Percentiles rank a stretch among this genome's conserved stretches.
These are phyloP conservation scores for Andrena haemorrhoa DNA, from an alignment of 2,888 invertebrate genomes.

Conservation along the genomic window DNA sequence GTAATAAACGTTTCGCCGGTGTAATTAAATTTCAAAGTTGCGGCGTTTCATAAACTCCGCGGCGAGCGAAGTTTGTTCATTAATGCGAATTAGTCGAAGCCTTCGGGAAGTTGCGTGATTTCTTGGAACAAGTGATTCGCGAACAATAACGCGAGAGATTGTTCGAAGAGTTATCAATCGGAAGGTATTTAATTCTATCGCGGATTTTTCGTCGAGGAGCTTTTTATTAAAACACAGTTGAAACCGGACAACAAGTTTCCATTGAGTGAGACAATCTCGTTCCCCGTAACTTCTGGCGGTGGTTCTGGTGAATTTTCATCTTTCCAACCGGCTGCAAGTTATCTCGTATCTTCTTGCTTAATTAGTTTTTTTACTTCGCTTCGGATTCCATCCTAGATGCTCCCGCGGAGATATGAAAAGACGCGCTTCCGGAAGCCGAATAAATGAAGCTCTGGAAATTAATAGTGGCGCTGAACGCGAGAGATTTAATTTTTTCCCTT, in stretches of 20 bases:
- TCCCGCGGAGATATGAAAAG: conserved; percentile 32
- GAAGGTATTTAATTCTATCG: neutral
- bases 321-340: conserved; percentile 17
- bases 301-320: conserved; percentile 39
- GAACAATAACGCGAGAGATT: neutral
- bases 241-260: conserved; percentile 30
- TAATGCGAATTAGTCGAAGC: conserved; percentile 9
- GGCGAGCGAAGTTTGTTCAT: conserved; percentile 32
- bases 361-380: conserved; percentile 53
- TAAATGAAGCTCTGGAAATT: conserved; percentile 31
- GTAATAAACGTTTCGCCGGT: neutral
- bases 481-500: neutral
- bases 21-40: conserved; percentile 30
- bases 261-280: conserved; percentile 40
- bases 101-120: neutral
- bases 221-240: conserved; percentile 15
- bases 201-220: neutral
- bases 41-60: neutral
- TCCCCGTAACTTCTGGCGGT: conserved; percentile 16
- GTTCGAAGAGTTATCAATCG: neutral
- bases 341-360: conserved; percentile 32
- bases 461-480: conserved; percentile 10
- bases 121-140: neutral
- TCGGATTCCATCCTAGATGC: conserved; percentile 25
- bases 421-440: neutral